A percentile compares a stretch with the other conserved stretches of the same genome.
Conservation (phyloP, 2,888 invertebrate genomes). For the Calliphora vomitoria region DNA sequence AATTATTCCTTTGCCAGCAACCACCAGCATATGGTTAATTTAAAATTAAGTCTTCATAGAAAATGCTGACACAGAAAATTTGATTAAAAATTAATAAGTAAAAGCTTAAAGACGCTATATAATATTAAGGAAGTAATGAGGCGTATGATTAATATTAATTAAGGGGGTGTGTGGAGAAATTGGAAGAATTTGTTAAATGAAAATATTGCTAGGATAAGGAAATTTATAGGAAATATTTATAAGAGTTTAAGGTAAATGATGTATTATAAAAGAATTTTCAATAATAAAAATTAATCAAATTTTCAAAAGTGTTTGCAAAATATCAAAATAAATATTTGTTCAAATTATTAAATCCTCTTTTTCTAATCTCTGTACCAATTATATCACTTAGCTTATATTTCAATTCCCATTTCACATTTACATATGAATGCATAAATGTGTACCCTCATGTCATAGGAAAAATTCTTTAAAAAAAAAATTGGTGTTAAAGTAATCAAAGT, state of each 20-base stretch:
- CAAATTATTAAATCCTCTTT: neutral
- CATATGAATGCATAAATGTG: neutral
- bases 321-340: too few relatives aligned
- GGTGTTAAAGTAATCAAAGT: slow-evolving; percentile 30
- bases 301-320: too few relatives aligned
- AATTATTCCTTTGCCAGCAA: slow-evolving; percentile 34
- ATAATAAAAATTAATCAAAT: neutral
- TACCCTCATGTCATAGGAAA: neutral
- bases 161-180: neutral
- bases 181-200: neutral
- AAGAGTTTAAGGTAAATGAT: neutral
- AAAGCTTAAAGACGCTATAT: neutral
- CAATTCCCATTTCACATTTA: neutral
- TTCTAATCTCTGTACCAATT: neutral
- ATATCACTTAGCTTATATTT: neutral
- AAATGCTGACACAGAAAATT: slow-evolving; percentile 16
- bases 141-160: slow-evolving; percentile 32
- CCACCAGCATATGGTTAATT: slow-evolving; percentile 43
- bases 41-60: slow-evolving; percentile 35
- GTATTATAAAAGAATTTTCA: neutral
- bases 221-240: neutral
- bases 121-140: neutral
- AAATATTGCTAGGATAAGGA: neutral
- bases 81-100: slow-evolving; percentile 23
- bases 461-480: neutral